A percentile compares a stretch with the other conserved stretches of the same genome.
phyloP scores from a whole-genome alignment of 2,888 invertebrate species.

The Strigamia maritima region DNA sequence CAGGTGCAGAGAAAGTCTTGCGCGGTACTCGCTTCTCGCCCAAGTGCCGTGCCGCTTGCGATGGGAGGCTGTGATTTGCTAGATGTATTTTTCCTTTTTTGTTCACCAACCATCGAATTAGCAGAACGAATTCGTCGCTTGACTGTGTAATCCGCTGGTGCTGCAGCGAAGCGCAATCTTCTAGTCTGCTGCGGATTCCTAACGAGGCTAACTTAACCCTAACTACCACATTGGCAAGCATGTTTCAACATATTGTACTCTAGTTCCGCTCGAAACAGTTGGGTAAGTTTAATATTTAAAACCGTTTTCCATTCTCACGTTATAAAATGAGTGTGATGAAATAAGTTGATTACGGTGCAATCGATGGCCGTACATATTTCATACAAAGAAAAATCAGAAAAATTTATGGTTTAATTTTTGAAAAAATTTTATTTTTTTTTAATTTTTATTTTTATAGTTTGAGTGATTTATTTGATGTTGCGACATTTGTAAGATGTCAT shows the following conservation, averaged over 20 bases:
- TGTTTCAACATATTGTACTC: neutral
- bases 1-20: conserved; percentile 13
- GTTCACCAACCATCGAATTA: neutral
- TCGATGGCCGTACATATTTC: neutral
- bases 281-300: neutral
- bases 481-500: too few species aligned
- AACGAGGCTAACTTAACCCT: neutral
- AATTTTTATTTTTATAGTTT: neutral
- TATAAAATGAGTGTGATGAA: neutral
- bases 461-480: too few species aligned
- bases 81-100: neutral
- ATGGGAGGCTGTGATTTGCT: conserved; percentile 6
- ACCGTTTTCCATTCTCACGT: neutral
- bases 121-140: conserved; percentile 7
- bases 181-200: neutral
- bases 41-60: conserved; percentile 9
- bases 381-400: neutral
- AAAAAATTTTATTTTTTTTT: neutral
- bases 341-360: neutral
- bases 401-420: neutral
- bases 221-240: conserved; percentile 1
- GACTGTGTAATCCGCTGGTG: neutral
- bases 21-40: neutral
- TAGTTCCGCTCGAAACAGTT: neutral
- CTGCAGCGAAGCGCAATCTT: neutral